Conservation (phyloP, 1,140 invertebrate species). For the Drosophila arawakana region DNA sequence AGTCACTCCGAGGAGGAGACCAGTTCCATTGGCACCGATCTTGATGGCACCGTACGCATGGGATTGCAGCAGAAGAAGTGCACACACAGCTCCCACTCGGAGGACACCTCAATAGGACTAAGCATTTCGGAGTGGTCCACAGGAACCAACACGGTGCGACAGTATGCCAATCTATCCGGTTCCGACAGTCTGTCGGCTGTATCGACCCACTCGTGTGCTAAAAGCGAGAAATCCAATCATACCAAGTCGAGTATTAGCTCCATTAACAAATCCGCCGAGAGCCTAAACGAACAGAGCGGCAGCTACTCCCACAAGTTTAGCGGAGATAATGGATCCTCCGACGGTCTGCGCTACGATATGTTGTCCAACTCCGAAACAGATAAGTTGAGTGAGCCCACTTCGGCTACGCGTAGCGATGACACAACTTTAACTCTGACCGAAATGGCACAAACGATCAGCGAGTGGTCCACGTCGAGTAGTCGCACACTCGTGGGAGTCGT, state of each 20-base stretch:
- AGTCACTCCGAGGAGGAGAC: constrained; percentile 89
- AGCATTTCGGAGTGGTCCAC: constrained; percentile 94
- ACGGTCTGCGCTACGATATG: constrained; percentile 85
- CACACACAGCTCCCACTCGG: constrained; percentile 91
- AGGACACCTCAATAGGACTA: constrained; percentile 92
- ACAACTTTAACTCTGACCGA: constrained; percentile 86
- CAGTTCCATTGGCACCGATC: constrained; percentile 88
- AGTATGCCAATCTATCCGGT: constrained; percentile 89
- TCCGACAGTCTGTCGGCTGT: constrained; percentile 87
- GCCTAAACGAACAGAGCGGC: constrained; percentile 79
- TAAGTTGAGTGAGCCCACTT: constrained; percentile 84
- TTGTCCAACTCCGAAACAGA: constrained; percentile 87
- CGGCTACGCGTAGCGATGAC: constrained; percentile 87
- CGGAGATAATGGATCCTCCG: constrained; percentile 81
- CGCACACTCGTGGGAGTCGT: constrained; percentile 86
- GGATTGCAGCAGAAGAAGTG: constrained; percentile 90
- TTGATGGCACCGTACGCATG: constrained; percentile 91
- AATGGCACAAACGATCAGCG: constrained; percentile 87
- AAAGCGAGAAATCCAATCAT: constrained; percentile 88
- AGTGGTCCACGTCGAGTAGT: constrained; percentile 87
- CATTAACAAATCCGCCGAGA: constrained; percentile 84
- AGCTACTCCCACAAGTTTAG: constrained; percentile 82
- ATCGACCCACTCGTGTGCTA: constrained; percentile 86
- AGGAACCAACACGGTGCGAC: constrained; percentile 91
- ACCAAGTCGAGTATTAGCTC: constrained; percentile 85